Conservation (phyloP, 2,113 vertebrate genomes). For the Condylura cristata region DNA sequence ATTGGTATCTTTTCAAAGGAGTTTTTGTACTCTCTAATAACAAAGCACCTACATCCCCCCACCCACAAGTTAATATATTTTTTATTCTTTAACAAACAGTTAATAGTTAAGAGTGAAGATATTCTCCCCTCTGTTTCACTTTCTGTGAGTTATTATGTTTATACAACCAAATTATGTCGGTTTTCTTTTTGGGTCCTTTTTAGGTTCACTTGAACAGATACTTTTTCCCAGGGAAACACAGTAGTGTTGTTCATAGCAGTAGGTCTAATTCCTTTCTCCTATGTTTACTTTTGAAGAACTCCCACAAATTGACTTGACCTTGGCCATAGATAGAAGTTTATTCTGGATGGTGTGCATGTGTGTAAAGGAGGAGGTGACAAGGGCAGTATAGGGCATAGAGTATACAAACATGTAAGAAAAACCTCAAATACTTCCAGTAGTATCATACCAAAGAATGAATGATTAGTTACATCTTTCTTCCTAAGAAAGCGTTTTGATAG, state of each 20-base stretch:
- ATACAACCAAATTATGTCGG: background rate
- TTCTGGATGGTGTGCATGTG: background rate
- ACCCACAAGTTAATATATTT: background rate
- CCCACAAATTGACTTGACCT: constrained; percentile 17
- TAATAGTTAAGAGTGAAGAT: background rate
- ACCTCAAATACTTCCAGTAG: background rate
- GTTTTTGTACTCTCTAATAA: background rate
- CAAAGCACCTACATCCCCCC: background rate
- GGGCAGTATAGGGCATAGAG: background rate
- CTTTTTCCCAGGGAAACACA: constrained; percentile 42
- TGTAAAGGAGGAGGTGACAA: background rate
- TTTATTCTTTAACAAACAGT: constrained; percentile 40
- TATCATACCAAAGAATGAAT: constrained; percentile 4
- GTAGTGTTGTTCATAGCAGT: constrained; percentile 15
- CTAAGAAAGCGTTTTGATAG: constrained; percentile 27
- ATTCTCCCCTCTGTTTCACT: background rate
- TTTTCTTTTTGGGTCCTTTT: constrained; percentile 42
- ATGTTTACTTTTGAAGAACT: constrained; percentile 61
- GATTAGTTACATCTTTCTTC: constrained; percentile 5
- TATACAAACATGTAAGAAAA: constrained; percentile 39
- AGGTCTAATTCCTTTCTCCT: constrained; percentile 39
- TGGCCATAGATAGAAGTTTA: constrained; percentile 35
- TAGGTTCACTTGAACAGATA: constrained; percentile 29
- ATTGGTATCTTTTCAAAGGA: constrained; percentile 50
- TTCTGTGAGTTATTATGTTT: constrained; percentile 41